Evolutionary conservation across 2,888 invertebrate species (phyloP), one percentile per base, ranked within the genome.

Genomic region (Odiellus spinosus): DNA sequence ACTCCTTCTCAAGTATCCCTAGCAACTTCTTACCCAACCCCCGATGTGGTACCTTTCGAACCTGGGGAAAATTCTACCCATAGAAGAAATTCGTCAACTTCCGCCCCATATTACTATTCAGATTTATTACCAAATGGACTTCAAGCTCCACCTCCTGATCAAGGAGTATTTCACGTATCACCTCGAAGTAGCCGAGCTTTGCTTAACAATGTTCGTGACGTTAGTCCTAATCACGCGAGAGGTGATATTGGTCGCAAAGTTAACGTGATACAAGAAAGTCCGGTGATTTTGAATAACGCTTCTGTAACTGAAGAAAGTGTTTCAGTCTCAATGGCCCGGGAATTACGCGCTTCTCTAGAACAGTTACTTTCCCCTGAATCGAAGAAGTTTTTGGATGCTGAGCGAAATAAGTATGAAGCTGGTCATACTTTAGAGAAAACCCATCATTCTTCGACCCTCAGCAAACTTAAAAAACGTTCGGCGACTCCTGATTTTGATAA

Each of bases 21-120:
- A 15, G 18, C 12, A 14, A 34, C 17, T 12, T 20, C 36, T 32
- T 47, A 47, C 14, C 45, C 41, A 18, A 45, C 45, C 14, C 52
- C 52, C 18, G 52, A 52, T 33, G 47, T 52, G 36, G 44, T 52
- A 26, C n/a, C n/a, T n/a, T n/a, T n/a, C n/a, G n/a, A n/a, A n/a
- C 49, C 52, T 18, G 33, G 40, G 6, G 41, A 44, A 14, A 32
- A 39, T 26, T 40, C 44, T 3, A 10, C 20, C 8, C 44, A 41
- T n/a, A 35, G 45, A 14, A 26, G 15, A 14, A 49, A 47, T 32
- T 52, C 52, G 12, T 45, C 48, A 43, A 46, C 44, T 18, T 47
- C 52, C 33, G 55, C 82, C 32, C 85, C 86, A 0, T 86, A 86
- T 60, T 86, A 86, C 60, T 86, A 86, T 63, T 84, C 86, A 0